These are phyloP conservation scores for Epinotia demarniana DNA, from an alignment of 2,888 invertebrate genomes.

Conservation along the genomic window DNA sequence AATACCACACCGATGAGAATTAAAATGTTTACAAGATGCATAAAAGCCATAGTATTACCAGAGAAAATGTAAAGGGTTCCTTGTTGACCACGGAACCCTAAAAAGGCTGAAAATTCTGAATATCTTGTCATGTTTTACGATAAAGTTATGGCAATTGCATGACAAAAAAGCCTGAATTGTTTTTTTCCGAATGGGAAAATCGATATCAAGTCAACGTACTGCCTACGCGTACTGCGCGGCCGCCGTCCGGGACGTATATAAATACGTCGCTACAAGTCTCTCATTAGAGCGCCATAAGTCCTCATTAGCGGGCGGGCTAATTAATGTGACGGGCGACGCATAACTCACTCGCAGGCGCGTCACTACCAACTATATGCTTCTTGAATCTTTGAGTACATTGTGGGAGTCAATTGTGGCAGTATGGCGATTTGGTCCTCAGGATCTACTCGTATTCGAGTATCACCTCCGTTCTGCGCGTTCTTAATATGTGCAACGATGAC, in stretches of 20 bases:
- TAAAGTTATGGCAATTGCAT: too few species aligned
- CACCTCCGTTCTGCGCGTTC: too few species aligned
- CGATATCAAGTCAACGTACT: slow-evolving; percentile 7
- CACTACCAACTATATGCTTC: slow-evolving; percentile 25
- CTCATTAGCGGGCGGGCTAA: slow-evolving; percentile 83
- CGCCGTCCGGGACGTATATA: slow-evolving; percentile 55
- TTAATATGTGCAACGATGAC: too few species aligned
- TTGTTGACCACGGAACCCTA: too few species aligned
- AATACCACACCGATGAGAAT: too few species aligned
- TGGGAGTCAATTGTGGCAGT: slow-evolving; percentile 6
- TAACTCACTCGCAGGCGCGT: slow-evolving; percentile 52
- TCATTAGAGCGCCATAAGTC: slow-evolving; percentile 83
- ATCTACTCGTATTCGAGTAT: too few species aligned
- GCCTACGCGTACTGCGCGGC: slow-evolving; percentile 32
- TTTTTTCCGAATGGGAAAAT: slow-evolving; percentile 3
- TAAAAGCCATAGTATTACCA: too few species aligned
- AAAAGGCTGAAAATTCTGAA: too few species aligned
- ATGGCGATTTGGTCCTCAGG: background rate
- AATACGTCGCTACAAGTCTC: slow-evolving; percentile 75
- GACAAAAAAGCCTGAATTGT: too few species aligned
- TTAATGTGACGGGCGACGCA: slow-evolving; percentile 82
- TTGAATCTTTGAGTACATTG: slow-evolving; percentile 24
- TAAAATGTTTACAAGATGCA: too few species aligned
- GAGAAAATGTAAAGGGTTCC: too few species aligned
- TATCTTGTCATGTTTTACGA: too few species aligned